These are phyloP conservation scores for Drosophila arizonae DNA, from an alignment of 1,140 invertebrate species.

Conservation along the genomic window DNA sequence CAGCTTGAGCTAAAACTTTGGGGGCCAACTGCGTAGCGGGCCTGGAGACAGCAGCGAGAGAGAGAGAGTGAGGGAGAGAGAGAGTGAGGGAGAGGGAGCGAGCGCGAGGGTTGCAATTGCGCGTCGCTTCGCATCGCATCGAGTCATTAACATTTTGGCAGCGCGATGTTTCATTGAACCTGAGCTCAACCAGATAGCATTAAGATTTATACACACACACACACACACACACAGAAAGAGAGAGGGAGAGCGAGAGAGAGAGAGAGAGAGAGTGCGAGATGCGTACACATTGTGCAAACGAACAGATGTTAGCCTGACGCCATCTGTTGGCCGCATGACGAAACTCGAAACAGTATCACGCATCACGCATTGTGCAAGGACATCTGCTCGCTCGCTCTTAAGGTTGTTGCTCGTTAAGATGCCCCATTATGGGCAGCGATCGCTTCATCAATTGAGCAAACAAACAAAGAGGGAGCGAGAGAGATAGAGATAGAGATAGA, in stretches of 20 bases:
- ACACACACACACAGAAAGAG: too few relatives aligned
- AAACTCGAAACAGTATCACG: constrained; percentile 13
- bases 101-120: constrained; percentile 29
- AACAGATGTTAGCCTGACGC: constrained; percentile 43
- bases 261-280: too few relatives aligned
- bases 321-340: constrained; percentile 43
- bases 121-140: constrained; percentile 22
- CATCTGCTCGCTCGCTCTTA: constrained; percentile 22
- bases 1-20: constrained; percentile 13
- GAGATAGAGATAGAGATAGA: neutral
- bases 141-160: constrained; percentile 53
- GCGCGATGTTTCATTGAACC: constrained; percentile 45
- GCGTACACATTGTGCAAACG: neutral
- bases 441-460: neutral
- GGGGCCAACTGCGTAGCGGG: constrained; percentile 33
- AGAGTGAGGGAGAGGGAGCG: neutral
- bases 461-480: neutral
- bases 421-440: constrained; percentile 11
- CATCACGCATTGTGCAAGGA: constrained; percentile 45
- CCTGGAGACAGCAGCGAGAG: constrained; percentile 3
- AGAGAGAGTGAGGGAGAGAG: neutral
- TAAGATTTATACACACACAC: neutral
- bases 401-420: constrained; percentile 28
- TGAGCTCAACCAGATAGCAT: constrained; percentile 22
- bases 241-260: too few relatives aligned